phyloP scores from a whole-genome alignment of 2,797 vertebrate genomes.

The Sebastes minor region DNA sequence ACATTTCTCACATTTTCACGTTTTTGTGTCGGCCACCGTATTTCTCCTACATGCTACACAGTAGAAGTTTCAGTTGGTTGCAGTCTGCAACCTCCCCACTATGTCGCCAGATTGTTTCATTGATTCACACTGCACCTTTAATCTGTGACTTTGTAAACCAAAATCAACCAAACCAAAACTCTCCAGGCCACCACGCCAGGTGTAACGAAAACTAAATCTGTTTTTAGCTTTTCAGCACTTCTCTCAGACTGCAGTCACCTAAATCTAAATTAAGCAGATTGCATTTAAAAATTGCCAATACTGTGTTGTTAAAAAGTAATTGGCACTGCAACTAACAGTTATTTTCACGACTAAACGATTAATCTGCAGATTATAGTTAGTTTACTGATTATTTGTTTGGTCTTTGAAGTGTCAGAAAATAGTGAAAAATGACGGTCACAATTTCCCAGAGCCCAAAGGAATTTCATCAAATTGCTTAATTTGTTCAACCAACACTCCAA shows the following conservation, averaged over 20 bases:
- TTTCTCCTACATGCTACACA: too few species aligned
- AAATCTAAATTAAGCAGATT: not conserved
- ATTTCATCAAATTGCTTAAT: not conserved
- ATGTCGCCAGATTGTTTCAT: too few species aligned
- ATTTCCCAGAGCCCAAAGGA: not conserved
- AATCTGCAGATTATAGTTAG: not conserved
- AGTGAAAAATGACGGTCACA: not conserved
- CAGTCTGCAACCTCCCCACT: not conserved
- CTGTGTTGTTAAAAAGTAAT: not conserved
- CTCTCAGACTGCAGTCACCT: not conserved
- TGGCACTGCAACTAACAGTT: not conserved
- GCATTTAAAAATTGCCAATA: not conserved
- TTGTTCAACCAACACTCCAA: not conserved
- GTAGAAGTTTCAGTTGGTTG: too few species aligned
- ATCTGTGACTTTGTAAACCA: not conserved
- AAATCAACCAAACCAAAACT: not conserved
- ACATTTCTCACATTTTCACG: too few species aligned
- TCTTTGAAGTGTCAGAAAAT: not conserved
- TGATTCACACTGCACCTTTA: not conserved
- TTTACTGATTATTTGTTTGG: not conserved
- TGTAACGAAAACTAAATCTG: not conserved
- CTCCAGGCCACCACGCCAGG: not conserved
- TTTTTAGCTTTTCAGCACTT: not conserved
- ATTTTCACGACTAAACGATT: not conserved
- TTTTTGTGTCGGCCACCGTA: too few species aligned